These are phyloP conservation scores for Proteles cristata DNA, from an alignment of 2,113 vertebrate species.

Conservation along the genomic window DNA sequence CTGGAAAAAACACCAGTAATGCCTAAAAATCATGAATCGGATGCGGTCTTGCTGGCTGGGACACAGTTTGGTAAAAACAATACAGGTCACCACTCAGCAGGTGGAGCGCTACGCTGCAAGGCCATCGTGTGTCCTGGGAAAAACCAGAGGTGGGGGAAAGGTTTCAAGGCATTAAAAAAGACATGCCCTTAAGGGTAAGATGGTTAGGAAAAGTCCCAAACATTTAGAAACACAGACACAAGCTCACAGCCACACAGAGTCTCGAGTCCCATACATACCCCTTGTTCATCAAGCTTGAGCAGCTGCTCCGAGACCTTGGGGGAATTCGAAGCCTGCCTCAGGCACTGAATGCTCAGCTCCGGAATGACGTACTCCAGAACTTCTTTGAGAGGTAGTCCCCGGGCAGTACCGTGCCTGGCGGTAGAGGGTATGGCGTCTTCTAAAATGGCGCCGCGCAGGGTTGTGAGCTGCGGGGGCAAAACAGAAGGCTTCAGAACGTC, in stretches of 20 bases:
- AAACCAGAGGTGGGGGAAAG: neutral
- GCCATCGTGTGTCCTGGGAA: neutral
- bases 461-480: conserved; percentile 90
- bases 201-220: neutral
- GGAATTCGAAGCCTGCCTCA: conserved; percentile 93
- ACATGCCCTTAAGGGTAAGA: neutral
- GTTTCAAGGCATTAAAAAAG: neutral
- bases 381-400: conserved; percentile 96
- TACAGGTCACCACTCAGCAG: neutral
- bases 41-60: neutral
- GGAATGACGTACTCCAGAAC: conserved; percentile 97
- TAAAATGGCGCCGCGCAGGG: conserved; percentile 96
- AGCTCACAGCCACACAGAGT: too few species aligned
- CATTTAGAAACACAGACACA: neutral
- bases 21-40: neutral
- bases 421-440: conserved; percentile 98
- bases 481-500: neutral
- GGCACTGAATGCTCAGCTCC: conserved; percentile 94
- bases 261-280: conserved; percentile 86
- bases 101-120: neutral
- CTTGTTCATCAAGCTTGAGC: conserved; percentile 97
- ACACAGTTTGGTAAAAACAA: neutral
- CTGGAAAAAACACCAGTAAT: neutral
- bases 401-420: conserved; percentile 93
- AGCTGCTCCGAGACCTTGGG: conserved; percentile 96